Percentiles rank a stretch among this genome's conserved stretches.
Conservation (phyloP, 2,797 vertebrate species). For the Poecilia picta region DNA sequence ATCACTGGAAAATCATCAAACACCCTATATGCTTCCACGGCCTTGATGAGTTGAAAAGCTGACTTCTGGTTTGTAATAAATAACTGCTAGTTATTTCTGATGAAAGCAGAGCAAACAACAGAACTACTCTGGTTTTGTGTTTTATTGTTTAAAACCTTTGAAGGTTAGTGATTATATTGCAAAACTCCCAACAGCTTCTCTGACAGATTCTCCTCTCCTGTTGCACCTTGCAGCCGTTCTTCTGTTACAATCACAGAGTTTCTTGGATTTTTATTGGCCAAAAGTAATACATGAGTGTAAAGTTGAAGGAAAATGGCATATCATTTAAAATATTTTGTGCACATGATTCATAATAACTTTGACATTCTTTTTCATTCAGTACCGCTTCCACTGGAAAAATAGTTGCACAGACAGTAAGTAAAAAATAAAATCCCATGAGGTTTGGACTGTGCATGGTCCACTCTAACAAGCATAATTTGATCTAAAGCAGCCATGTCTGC, state of each 20-base stretch:
- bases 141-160: not conserved
- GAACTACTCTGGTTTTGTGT: not conserved
- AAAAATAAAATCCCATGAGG: too few relatives aligned
- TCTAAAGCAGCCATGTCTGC: too few relatives aligned
- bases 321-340: not conserved
- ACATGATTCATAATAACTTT: too few relatives aligned
- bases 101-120: not conserved
- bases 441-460: too few relatives aligned
- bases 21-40: not conserved
- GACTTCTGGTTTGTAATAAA: not conserved
- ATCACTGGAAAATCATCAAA: constrained; percentile 9
- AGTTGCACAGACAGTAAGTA: too few relatives aligned
- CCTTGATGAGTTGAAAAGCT: not conserved
- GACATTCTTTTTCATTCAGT: too few relatives aligned
- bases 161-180: not conserved
- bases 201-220: not conserved
- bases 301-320: not conserved
- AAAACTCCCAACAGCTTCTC: not conserved
- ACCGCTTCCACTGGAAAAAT: too few relatives aligned
- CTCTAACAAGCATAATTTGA: too few relatives aligned
- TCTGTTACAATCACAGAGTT: not conserved
- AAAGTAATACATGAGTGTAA: not conserved
- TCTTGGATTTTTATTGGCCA: not conserved
- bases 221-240: not conserved
- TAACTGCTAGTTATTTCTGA: not conserved